Evolutionary conservation across 2,888 invertebrate genomes (phyloP), one percentile per base, ranked within the genome.

Genomic region (Rotaria magnacalcarata): DNA sequence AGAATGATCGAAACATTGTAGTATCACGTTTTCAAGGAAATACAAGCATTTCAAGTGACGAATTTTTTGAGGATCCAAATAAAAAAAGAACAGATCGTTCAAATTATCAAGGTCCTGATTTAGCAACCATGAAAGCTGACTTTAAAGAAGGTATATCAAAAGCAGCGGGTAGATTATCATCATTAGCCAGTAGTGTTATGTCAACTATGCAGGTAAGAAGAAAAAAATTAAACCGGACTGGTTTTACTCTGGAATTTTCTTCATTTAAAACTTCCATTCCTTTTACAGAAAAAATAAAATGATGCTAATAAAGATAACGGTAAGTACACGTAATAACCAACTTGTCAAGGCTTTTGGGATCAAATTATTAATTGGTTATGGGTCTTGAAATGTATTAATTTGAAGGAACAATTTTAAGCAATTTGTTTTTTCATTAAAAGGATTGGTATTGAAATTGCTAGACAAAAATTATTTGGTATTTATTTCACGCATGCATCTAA

Each of bases 91-190:
- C 87, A 84, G 85, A 87, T 56, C 85, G 87, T 27, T 85, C 86
- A 80, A 89, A 85, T 56, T 74, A 86, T 24, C 74, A 85, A 21
- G 67, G 92, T 16, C 93, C 93, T 0, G 97, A 99, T 91, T 93
- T 99, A 87, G 95, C 97, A 88, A 98, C 98, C 90, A 96, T 99
- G 67, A 96, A 95, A 90, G 99, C 99, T 92, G 96, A 96, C 88
- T 96, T 99, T 58, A 94, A 95, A 89, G 95, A 96, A 90, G 97
- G 99, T 87, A 97, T 99, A 86, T 96, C 96, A 88, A 96, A 95
- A 92, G 97, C 99, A 88, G 98, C 98, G 85, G 97, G 96, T n/a
- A 95, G 95, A 89, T 92, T 99, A 88, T 97, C 97, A 89, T 95
- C 95, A 88, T 92, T 99, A 88, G 97, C 97, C 88, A 96, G 94